These are phyloP conservation scores for Raphicerus campestris DNA, from an alignment of 2,113 vertebrate species.

Conservation along the genomic window DNA sequence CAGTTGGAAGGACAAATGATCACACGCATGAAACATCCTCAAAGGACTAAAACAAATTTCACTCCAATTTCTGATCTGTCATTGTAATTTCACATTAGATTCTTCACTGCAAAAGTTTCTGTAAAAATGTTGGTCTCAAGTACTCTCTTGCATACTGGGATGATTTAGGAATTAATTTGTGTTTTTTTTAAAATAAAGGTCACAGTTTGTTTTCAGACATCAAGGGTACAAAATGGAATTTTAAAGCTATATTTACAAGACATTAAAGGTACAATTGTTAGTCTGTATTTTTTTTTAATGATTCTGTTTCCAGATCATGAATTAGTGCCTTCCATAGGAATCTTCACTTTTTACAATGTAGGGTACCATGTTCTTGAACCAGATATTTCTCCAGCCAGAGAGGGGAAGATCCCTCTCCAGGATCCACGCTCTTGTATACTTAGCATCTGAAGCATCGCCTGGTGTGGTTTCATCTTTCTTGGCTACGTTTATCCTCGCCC, in stretches of 20 bases:
- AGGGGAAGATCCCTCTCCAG: background rate
- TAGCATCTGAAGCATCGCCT: background rate
- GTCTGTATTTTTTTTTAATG: conserved; percentile 42
- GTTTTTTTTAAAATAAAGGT: conserved; percentile 44
- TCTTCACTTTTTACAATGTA: background rate
- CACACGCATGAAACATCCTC: background rate
- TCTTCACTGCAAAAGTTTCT: conserved; percentile 47
- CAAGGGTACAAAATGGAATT: conserved; percentile 66
- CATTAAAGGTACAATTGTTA: conserved; percentile 73
- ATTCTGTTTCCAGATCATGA: background rate
- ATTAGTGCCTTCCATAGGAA: background rate
- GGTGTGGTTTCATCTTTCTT: background rate
- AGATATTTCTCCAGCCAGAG: background rate
- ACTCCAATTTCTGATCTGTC: conserved; percentile 15
- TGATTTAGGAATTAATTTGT: conserved; percentile 66
- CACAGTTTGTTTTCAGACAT: conserved; percentile 54
- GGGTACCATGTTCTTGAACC: conserved; percentile 1
- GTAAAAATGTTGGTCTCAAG: conserved; percentile 2
- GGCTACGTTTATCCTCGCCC: rapidly evolving
- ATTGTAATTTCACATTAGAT: background rate
- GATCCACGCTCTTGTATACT: background rate
- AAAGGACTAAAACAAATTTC: background rate
- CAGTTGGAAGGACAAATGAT: conserved; percentile 11
- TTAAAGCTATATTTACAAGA: conserved; percentile 67
- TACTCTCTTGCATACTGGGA: conserved; percentile 33